Evolutionary conservation across 2,888 invertebrate species (phyloP).

Genomic region (Chymomyza procnemis): DNA sequence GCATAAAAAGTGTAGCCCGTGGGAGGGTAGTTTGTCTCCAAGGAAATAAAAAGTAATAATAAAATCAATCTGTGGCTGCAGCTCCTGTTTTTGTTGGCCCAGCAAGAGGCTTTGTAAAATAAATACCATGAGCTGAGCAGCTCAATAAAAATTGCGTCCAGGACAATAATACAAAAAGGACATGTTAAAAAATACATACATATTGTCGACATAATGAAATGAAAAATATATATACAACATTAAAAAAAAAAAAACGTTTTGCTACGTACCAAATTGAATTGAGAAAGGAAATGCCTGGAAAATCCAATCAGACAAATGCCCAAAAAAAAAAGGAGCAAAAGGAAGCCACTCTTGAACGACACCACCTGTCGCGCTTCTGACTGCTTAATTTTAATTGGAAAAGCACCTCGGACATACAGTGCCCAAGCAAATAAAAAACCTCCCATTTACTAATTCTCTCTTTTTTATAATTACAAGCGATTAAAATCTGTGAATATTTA

Average conservation of each 20-base stretch:
- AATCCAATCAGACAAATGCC: conserved; percentile 62
- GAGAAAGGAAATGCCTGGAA: conserved; percentile 20
- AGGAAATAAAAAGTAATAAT: conserved; percentile 71
- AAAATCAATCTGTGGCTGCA: conserved; percentile 69
- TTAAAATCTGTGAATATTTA: conserved; percentile 76
- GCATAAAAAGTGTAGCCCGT: conserved; percentile 37
- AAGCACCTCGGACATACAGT: conserved; percentile 8
- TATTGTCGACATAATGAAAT: conserved; percentile 50
- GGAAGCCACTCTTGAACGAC: conserved; percentile 9
- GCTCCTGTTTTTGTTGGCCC: conserved; percentile 19
- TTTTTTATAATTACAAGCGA: conserved; percentile 70
- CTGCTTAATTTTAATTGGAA: conserved; percentile 64
- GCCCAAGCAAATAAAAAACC: conserved; percentile 36
- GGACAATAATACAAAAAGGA: conserved; percentile 23
- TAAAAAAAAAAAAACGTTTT: conserved; percentile 42
- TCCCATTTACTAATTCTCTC: conserved; percentile 8
- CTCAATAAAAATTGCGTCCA: conserved; percentile 30
- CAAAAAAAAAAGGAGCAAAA: conserved; percentile 6
- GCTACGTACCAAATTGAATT: conserved; percentile 10
- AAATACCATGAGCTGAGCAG: conserved; percentile 34
- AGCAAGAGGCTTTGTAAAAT: conserved; percentile 41
- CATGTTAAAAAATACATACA: conserved; percentile 23
- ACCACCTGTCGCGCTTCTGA: background rate
- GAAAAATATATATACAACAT: conserved; percentile 16
- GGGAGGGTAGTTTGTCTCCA: conserved; percentile 68